Conservation (phyloP, 1,140 invertebrate genomes). For the Antheraea mylitta region DNA sequence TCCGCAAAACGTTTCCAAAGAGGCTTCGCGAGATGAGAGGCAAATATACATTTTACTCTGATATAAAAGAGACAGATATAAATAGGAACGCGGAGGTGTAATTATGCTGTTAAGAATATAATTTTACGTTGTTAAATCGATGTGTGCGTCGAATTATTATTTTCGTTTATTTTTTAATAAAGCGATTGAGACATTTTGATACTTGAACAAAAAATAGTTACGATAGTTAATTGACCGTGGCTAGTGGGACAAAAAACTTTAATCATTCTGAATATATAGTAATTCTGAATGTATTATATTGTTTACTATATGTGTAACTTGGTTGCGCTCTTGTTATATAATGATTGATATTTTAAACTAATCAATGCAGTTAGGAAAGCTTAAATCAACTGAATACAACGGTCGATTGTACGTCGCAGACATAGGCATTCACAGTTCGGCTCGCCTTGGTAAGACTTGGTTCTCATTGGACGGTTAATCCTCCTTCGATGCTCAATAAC, state of each 20-base stretch:
- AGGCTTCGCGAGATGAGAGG: constrained; percentile 24
- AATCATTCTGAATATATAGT: not conserved
- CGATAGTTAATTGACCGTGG: not conserved
- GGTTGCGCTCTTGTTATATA: too few relatives aligned
- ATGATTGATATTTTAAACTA: too few relatives aligned
- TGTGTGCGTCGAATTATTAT: constrained; percentile 41
- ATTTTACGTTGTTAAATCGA: constrained; percentile 43
- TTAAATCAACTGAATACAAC: too few relatives aligned
- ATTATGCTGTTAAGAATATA: constrained; percentile 59
- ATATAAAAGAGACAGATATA: constrained; percentile 27
- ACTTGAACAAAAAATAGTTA: constrained; percentile 10
- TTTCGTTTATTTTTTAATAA: constrained; percentile 25
- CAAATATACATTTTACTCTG: constrained; percentile 6
- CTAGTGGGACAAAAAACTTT: not conserved
- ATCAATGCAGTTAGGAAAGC: too few relatives aligned
- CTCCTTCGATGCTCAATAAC: too few relatives aligned
- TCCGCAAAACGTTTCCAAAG: constrained; percentile 26
- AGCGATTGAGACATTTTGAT: constrained; percentile 33
- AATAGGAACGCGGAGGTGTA: constrained; percentile 34
- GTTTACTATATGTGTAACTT: too few relatives aligned
- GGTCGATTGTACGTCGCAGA: too few relatives aligned
- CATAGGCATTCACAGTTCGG: too few relatives aligned
- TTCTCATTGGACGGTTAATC: too few relatives aligned
- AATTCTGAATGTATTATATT: not conserved
- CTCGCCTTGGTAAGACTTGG: too few relatives aligned